A percentile compares a stretch with the other conserved stretches of the same genome.
phyloP scores from a whole-genome alignment of 1,140 invertebrate species.

The Apis dorsata region DNA sequence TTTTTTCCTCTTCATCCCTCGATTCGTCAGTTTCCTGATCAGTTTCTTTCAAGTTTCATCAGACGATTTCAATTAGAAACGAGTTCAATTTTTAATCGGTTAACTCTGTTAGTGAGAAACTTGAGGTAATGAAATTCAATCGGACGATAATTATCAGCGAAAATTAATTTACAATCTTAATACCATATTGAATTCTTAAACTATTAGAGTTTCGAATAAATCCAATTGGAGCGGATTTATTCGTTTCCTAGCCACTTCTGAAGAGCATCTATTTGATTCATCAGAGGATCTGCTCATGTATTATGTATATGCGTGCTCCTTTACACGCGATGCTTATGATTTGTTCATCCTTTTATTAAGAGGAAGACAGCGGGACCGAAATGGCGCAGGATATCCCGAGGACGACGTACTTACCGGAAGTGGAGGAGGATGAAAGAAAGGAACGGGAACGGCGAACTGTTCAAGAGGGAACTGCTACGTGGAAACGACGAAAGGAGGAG shows the following conservation, averaged over 20 bases:
- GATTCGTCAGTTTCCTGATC: background rate
- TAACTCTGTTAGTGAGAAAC: too few species aligned
- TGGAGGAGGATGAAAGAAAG: constrained; percentile 67
- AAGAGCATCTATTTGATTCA: constrained; percentile 29
- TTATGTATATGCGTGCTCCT: background rate
- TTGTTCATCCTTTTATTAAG: constrained; percentile 49
- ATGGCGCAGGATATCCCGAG: constrained; percentile 68
- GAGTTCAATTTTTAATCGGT: background rate
- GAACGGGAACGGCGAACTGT: constrained; percentile 69
- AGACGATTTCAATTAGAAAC: background rate
- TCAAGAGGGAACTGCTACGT: constrained; percentile 71
- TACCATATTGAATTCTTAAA: too few species aligned
- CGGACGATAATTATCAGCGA: too few species aligned
- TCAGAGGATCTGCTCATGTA: background rate
- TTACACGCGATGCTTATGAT: constrained; percentile 28
- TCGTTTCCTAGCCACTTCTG: background rate
- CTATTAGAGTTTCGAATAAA: background rate
- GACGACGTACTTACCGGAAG: constrained; percentile 74
- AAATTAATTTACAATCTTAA: background rate
- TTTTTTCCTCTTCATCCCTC: background rate
- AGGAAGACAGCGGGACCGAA: constrained; percentile 30
- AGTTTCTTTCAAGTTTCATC: background rate
- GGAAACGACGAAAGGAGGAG: constrained; percentile 74
- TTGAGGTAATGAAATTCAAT: too few species aligned
- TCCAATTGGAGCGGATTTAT: too few species aligned